Base-by-base conservation (phyloP, 2,888 invertebrate species). In the Epistrophe eligans region DNA sequence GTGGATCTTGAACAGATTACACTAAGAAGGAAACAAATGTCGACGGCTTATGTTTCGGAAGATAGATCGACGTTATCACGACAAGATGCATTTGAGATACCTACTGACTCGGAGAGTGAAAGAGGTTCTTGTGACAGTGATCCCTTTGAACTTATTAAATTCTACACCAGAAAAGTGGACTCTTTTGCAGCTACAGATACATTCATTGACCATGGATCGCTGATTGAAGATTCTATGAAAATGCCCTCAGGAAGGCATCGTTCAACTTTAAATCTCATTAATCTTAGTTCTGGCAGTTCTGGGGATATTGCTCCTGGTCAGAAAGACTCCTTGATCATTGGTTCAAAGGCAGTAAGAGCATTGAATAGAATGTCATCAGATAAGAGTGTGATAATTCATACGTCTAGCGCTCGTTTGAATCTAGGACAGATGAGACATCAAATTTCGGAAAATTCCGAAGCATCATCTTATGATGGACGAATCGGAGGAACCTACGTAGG, bases 141-240 rank as follows among this genome's bases (percentile, higher is more conserved):
- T 92, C 95, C 95, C 0, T 95, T 95, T 91, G 96, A 96, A 52
- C 96, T 95, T 90, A 94, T 96, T 35, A 94, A 95, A 66, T 96
- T 95, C 92, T 95, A 94, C 89, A 94, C 95, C 89, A 93, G 94
- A 89, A 93, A 91, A 79, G 93, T 90, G 0, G 91, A 92, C 58
- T 90, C 91, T 32, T 73, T 88, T 5, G 92, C 93, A 4, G 91
- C 92, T 58, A 93, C 91, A 64, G 94, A 93, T 84, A 94, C 94
- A 48, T 93, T 94, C 89, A 93, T 94, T 64, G 94, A 94, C 90
- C 93, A 94, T 84, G 94, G 93, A 6, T 88, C 89, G 0, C 72
- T 74, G 0, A 67, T 11, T 8, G 52, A 40, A 89, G 90, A 88
- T 74, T 79, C 74, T 32, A 24, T 72, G 70, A 80, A 79, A 11